Base-by-base conservation (phyloP, 1,140 invertebrate genomes). In the Drosophila ercepeae region DNA sequence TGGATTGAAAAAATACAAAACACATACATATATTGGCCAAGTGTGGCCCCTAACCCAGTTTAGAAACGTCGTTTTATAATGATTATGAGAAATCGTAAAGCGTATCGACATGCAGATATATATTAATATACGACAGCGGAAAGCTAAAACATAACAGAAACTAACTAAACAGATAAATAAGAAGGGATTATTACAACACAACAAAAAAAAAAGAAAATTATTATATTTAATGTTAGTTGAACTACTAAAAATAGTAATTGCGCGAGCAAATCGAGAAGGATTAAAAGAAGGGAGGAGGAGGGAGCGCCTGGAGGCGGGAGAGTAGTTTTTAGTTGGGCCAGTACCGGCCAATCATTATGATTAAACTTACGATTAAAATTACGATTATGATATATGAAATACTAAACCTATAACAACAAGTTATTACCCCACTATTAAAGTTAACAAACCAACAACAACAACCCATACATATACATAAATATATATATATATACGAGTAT, bases 191-290 rank as follows among this genome's bases (percentile, higher is more conserved):
- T 67, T 14, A 53, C 36, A 71, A 63, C 46, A 46, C 49, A 67
- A 67, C 5, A 16, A 7, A 42, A 34, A 55, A 60, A 44, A 57
- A 78, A 32, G 3, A 68, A 84, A 61, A 79, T 76, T 76, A 82
- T 76, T 86, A 86, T 88, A 88, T 86, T 88, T 88, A 88, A 88
- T 88, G 82, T 74, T 86, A 86, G 81, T 88, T 88, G 82, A 86
- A 81, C 81, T 86, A 86, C 81, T 76, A 86, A 86, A 79, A 74
- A 44, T 63, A 72, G 72, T 63, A 63, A 63, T 53, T 36, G 61
- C 75, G 41, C 41, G 19, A 7, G 19, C 25, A 34, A 55, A 50
- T 32, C 44, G 54, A 19, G 36, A 21, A 16, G 53, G 54, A 78
- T 63, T 39, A 39, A 14, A 58, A 55, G 60, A 65, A 57, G 54